Conservation (phyloP, 2,113 vertebrate genomes). For the Limnothrissa miodon region DNA sequence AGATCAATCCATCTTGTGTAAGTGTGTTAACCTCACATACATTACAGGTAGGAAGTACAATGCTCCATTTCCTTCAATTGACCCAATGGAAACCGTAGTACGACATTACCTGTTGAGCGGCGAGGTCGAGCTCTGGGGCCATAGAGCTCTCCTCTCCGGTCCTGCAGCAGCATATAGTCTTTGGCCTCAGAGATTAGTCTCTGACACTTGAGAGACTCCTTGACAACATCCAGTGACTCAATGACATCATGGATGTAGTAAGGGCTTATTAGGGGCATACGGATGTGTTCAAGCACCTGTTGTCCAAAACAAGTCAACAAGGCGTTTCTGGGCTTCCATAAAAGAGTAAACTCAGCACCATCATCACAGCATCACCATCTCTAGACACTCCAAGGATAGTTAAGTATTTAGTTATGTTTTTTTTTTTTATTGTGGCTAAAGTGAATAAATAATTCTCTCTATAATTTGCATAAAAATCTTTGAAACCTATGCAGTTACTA, state of each 20-base stretch:
- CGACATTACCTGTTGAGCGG: conserved; percentile 65
- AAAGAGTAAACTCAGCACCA: background rate
- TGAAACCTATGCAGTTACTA: background rate
- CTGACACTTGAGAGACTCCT: conserved; percentile 71
- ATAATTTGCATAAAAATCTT: background rate
- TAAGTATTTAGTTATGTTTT: too few species aligned
- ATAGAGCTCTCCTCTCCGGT: conserved; percentile 75
- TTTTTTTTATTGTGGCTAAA: too few species aligned
- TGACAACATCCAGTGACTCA: conserved; percentile 72
- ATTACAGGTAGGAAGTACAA: too few species aligned
- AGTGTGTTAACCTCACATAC: too few species aligned
- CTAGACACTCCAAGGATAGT: too few species aligned
- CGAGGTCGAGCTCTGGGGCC: conserved; percentile 68
- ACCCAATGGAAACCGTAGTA: background rate
- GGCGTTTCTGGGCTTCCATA: background rate
- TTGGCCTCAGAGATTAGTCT: conserved; percentile 78
- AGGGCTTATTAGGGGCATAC: conserved; percentile 74
- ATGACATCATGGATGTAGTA: conserved; percentile 79
- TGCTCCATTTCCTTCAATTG: too few species aligned
- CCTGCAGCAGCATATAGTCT: conserved; percentile 76
- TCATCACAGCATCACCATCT: too few species aligned
- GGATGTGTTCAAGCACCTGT: conserved; percentile 75
- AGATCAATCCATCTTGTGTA: background rate
- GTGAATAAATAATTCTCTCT: background rate
- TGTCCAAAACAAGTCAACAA: background rate